These are phyloP conservation scores for Paralvinella palmiformis DNA, from an alignment of 1,140 invertebrate species.

Conservation along the genomic window DNA sequence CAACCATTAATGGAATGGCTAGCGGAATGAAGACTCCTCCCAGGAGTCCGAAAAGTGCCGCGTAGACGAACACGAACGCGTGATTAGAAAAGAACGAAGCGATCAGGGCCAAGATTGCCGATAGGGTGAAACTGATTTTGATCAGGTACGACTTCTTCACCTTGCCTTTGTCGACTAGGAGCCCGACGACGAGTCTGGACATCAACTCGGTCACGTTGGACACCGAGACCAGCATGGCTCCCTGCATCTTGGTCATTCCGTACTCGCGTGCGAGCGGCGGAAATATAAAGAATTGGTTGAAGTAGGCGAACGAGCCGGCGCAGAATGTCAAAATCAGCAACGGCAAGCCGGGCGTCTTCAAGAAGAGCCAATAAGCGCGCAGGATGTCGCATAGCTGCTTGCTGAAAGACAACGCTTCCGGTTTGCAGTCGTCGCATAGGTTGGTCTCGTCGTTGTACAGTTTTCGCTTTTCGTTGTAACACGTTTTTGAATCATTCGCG, in stretches of 20 bases:
- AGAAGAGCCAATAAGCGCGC: too few species aligned
- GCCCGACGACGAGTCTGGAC: background rate
- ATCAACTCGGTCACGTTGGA: background rate
- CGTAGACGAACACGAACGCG: background rate
- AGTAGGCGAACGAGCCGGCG: background rate
- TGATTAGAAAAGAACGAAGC: background rate
- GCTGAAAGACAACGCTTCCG: background rate
- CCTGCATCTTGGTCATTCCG: background rate
- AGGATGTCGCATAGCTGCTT: background rate
- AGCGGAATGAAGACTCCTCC: background rate
- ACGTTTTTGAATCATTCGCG: too few species aligned
- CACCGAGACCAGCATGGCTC: background rate
- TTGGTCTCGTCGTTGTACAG: background rate
- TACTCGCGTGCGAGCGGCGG: background rate
- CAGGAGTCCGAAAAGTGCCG: background rate
- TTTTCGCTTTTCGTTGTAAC: too few species aligned
- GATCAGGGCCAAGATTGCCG: background rate
- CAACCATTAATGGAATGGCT: background rate
- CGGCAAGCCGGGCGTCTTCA: background rate
- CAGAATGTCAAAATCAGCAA: background rate
- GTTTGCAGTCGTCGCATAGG: background rate
- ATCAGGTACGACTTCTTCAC: background rate
- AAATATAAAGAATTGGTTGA: background rate
- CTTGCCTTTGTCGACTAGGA: background rate
- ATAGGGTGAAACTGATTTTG: background rate